Evolutionary conservation across 1,140 invertebrate species (phyloP).

Genomic region (Cotesia glomerata): DNA sequence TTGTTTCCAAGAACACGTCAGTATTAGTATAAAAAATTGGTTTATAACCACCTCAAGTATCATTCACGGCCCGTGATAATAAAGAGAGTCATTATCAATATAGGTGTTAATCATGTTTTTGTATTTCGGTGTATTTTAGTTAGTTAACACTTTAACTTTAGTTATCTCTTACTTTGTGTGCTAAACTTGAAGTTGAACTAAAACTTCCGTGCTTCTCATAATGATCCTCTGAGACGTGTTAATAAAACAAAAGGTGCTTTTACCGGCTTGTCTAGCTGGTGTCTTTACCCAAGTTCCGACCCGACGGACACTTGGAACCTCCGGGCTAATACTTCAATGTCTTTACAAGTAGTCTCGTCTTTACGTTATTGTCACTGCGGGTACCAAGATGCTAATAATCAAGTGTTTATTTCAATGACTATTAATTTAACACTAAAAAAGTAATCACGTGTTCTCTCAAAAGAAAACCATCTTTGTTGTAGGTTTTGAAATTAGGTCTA

Average conservation of each 20-base stretch:
- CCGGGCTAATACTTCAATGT: too few relatives aligned
- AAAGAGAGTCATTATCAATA: neutral
- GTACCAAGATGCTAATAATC: too few relatives aligned
- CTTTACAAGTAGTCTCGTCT: too few relatives aligned
- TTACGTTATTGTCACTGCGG: too few relatives aligned
- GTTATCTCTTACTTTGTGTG: neutral
- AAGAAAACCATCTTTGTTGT: too few relatives aligned
- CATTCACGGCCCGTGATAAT: too few relatives aligned
- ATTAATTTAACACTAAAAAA: too few relatives aligned
- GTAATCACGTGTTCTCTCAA: too few relatives aligned
- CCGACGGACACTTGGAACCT: neutral
- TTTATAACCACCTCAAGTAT: too few relatives aligned
- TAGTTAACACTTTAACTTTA: neutral
- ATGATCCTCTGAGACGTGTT: slow-evolving; percentile 31
- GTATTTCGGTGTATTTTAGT: neutral
- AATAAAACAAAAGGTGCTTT: slow-evolving; percentile 48
- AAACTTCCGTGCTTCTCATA: neutral
- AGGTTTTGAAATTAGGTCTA: too few relatives aligned
- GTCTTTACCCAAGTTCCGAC: neutral
- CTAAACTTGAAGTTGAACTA: too few relatives aligned
- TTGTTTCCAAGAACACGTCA: slow-evolving; percentile 34
- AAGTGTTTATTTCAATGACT: too few relatives aligned
- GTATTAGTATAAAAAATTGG: neutral
- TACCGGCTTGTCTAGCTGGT: slow-evolving; percentile 9
- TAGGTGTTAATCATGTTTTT: neutral